Evolutionary conservation across 2,797 vertebrate genomes (phyloP).

Genomic region (Echeneis naucrates): DNA sequence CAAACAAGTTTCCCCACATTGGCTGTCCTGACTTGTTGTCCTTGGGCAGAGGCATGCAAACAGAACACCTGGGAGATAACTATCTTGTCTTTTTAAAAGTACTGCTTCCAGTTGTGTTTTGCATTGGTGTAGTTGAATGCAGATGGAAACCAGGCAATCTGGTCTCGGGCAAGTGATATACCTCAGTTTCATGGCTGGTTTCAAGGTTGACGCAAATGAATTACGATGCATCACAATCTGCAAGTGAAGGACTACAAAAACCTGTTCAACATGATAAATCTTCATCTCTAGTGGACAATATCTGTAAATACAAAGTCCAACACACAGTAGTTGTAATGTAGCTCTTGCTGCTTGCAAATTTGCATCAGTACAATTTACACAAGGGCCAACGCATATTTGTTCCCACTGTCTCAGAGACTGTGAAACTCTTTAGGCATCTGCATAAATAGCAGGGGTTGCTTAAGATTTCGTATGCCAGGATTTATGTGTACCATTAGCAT

Average conservation of each 20-base stretch:
- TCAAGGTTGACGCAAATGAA: too few species aligned
- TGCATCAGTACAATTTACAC: neutral
- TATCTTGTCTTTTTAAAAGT: neutral
- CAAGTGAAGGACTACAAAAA: too few species aligned
- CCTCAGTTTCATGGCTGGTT: neutral
- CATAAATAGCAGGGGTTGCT: neutral
- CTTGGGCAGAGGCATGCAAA: slow-evolving; percentile 1
- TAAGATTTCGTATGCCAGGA: slow-evolving; percentile 5
- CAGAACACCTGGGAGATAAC: neutral
- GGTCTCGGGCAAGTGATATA: neutral
- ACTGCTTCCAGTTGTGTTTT: neutral
- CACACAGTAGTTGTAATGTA: neutral
- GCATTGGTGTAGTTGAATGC: neutral
- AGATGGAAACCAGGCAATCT: too few species aligned
- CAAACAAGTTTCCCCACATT: neutral
- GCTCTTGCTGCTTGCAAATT: neutral
- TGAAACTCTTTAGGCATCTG: neutral
- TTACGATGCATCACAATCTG: too few species aligned
- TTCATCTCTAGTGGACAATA: neutral
- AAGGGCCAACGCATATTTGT: slow-evolving; percentile 10
- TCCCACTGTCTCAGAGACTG: slow-evolving; percentile 14
- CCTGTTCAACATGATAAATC: neutral
- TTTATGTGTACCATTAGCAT: neutral
- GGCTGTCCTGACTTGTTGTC: neutral
- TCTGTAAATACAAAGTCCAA: slow-evolving; percentile 1